phyloP scores from a whole-genome alignment of 2,797 vertebrate species.

The Pseudotriccus pelzelni region DNA sequence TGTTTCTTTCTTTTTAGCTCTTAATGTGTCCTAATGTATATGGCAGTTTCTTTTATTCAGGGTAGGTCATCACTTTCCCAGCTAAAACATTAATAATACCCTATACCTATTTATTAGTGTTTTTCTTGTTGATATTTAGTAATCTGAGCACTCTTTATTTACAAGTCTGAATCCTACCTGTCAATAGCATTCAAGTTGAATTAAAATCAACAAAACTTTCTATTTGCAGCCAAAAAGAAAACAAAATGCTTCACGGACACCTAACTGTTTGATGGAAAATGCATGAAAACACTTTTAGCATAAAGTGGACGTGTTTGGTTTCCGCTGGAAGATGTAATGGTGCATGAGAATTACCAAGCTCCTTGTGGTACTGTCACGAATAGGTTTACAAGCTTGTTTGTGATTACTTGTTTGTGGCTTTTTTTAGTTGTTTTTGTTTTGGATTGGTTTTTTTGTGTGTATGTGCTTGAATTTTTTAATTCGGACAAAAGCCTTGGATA shows the following conservation, averaged over 20 bases:
- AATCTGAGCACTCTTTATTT: background rate
- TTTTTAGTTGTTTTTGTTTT: background rate
- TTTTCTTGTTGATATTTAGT: background rate
- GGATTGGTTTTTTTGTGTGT: background rate
- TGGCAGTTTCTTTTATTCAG: background rate
- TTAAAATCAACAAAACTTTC: background rate
- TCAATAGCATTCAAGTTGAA: background rate
- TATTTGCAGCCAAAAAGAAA: background rate
- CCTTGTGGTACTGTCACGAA: background rate
- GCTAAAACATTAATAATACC: background rate
- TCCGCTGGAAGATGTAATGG: background rate
- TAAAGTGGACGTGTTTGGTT: background rate
- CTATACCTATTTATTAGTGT: background rate
- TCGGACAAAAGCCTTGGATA: constrained; percentile 42
- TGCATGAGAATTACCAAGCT: background rate
- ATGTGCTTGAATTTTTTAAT: background rate
- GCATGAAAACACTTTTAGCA: background rate
- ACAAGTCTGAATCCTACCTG: background rate
- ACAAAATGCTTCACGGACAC: background rate
- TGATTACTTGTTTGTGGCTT: background rate
- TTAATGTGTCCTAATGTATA: background rate
- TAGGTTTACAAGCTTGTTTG: background rate
- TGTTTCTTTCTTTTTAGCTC: background rate
- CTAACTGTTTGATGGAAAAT: background rate
- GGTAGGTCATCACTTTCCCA: background rate